A percentile compares a stretch with the other conserved stretches of the same genome.
Conservation (phyloP, 2,888 invertebrate genomes). For the Syritta pipiens region DNA sequence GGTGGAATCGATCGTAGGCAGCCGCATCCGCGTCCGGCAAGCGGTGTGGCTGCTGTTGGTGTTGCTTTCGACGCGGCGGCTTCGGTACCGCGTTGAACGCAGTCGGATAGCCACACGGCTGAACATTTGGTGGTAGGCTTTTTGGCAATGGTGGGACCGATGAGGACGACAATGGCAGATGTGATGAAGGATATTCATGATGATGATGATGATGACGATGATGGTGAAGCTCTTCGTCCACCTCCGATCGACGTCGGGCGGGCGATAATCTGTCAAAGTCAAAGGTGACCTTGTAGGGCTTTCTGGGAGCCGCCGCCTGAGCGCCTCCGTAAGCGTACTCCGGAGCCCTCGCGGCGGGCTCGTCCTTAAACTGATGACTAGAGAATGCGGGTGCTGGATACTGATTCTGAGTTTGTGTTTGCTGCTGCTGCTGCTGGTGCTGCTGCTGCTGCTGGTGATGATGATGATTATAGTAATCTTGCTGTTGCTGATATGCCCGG, state of each 20-base stretch:
- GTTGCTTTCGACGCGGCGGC: constrained; percentile 74
- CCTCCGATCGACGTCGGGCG: constrained; percentile 24
- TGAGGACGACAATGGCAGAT: constrained; percentile 54
- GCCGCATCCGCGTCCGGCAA: constrained; percentile 23
- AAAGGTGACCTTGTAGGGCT: constrained; percentile 68
- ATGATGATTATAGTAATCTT: constrained; percentile 44
- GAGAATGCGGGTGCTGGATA: constrained; percentile 47
- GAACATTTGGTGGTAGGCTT: constrained; percentile 71
- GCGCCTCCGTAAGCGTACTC: constrained; percentile 19
- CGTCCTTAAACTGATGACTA: constrained; percentile 60
- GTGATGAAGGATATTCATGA: constrained; percentile 55
- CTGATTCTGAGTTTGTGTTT: constrained; percentile 59
- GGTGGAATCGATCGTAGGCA: constrained; percentile 22
- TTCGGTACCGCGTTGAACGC: constrained; percentile 76
- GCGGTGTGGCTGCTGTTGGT: constrained; percentile 36
- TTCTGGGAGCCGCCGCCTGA: constrained; percentile 25
- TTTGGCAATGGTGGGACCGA: constrained; percentile 72
- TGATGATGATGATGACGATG: constrained; percentile 28
- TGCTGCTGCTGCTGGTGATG: constrained; percentile 36
- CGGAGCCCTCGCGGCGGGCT: constrained; percentile 9
- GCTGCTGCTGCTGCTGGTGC: constrained; percentile 25
- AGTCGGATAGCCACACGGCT: constrained; percentile 50
- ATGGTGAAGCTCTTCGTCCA: constrained; percentile 1
- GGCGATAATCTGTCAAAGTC: constrained; percentile 61
- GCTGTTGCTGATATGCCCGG: constrained; percentile 56